Evolutionary conservation across 2,797 vertebrate genomes (phyloP), one percentile per base, ranked within the genome.

Genomic region (Galago senegalensis): DNA sequence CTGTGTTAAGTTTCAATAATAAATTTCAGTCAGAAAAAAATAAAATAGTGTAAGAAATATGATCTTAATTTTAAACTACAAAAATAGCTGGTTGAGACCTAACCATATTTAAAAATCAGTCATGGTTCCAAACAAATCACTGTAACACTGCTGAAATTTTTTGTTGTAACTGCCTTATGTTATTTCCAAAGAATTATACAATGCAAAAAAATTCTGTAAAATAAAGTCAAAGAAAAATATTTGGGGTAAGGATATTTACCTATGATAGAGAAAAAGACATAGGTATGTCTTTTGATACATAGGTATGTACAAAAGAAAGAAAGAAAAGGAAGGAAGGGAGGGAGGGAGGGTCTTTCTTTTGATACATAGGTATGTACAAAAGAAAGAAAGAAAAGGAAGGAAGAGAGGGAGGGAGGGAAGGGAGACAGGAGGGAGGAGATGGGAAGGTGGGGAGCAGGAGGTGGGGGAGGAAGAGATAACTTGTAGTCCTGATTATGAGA

Each of bases 21-120:
- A 7, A 58, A 82, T 31, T 85, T 95, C 12, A 94, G 29, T 80
- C 31, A 69, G 29, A 93, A 96, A 92, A 87, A 76, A 5, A 67
- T 77, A 69, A 87, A 86, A 61, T n/a, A 69, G 81, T 21, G 4
- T 53, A 69, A 77, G 56, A 75, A 80, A 43, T 2, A 56, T 10
- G 10, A 31, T 65, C 43, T 87, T 23, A 67, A 18, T 63, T 91
- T 89, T 87, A 89, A 81, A 85, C 13, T 75, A 53, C 18, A 89
- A 75, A 85, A 83, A 89, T 29, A 60, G 8, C 10, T 76, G 10
- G 31, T 27, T 40, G 23, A 46, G 25, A 5, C 11, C 60, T 77
- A 82, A n/a, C 5, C 27, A 49, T 43, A 79, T 58, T 75, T 90
- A 34, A 16, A 75, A 46, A 80, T 76, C 73, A 77, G n/a, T 93